Base-by-base conservation (phyloP, 2,888 invertebrate species). In the Leptinotarsa juncta region DNA sequence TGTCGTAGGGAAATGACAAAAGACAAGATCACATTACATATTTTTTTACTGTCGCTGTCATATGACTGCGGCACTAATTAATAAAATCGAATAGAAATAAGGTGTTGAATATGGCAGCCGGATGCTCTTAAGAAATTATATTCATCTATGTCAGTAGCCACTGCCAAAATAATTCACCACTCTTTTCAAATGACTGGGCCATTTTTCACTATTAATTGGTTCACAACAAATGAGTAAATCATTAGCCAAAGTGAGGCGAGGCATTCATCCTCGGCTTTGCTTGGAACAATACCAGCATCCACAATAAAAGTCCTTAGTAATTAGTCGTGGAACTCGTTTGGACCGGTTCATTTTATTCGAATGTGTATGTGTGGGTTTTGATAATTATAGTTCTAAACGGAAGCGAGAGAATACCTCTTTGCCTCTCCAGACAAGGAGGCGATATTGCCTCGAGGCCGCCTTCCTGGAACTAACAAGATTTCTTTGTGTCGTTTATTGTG, bases 311-410 rank as follows among this genome's bases (percentile, higher is more conserved):
- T 76, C 76, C 69, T 65, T 70, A 73, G 74, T 78, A 81, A 81
- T 81, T 80, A 80, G 79, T 77, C 76, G 78, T 74, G 77, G 77
- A 80, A 78, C 80, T 81, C 75, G 81, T 81, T 81, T 80, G 76
- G 77, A 75, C 79, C 76, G 75, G 81, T 78, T 78, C 71, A 75
- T 76, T 79, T 79, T 78, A 68, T 68, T 68, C 68, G 68, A 68
- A 68, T 68, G 71, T 78, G 76, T 78, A 74, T 74, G 86, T 86
- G 85, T 85, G 85, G 85, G 86, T 86, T 85, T 81, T 82, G 84
- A 85, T 87, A 87, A 87, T 87, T 86, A 86, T 85, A 84, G 85
- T 84, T 83, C 83, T 81, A 81, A 84, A 83, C 85, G 86, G 86
- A 86, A 86, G 85, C 83, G 78, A 73, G 74, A 78, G 78, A 79